These are phyloP conservation scores for Hecatera dysodea DNA, from an alignment of 2,888 invertebrate genomes.

Conservation along the genomic window DNA sequence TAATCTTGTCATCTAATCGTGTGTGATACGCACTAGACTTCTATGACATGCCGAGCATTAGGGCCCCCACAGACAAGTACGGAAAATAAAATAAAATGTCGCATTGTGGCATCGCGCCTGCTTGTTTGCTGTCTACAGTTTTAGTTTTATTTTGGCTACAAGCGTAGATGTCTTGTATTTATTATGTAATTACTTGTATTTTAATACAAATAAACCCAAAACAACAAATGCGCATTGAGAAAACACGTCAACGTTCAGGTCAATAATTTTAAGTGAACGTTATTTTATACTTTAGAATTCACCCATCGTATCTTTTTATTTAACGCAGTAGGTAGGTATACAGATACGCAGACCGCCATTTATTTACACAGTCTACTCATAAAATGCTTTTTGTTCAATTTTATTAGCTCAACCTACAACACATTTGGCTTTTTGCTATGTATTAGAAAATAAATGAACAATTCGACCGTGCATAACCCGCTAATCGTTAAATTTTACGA, in stretches of 20 bases:
- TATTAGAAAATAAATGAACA: slow-evolving; percentile 1
- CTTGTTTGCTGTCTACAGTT: too few species aligned
- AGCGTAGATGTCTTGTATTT: too few species aligned
- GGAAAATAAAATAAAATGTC: too few species aligned
- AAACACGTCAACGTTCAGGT: too few species aligned
- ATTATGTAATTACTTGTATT: too few species aligned
- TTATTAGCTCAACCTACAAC: slow-evolving; percentile 11
- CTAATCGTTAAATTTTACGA: slow-evolving; percentile 4
- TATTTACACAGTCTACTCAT: neutral
- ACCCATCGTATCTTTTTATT: neutral
- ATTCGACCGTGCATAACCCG: neutral
- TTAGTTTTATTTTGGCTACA: too few species aligned
- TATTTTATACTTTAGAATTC: neutral
- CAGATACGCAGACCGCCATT: neutral
- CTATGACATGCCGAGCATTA: neutral
- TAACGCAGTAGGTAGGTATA: neutral
- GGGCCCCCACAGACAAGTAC: too few species aligned
- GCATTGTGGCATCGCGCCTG: too few species aligned
- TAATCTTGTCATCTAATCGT: slow-evolving; percentile 73
- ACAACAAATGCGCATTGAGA: too few species aligned
- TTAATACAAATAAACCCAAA: too few species aligned
- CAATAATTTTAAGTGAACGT: too few species aligned
- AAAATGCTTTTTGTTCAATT: slow-evolving; percentile 2
- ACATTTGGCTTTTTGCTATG: neutral
- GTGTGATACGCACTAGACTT: slow-evolving; percentile 62